These are phyloP conservation scores for Flabesymbios commensalis DNA, from an alignment of 2,888 invertebrate genomes.

Conservation along the genomic window DNA sequence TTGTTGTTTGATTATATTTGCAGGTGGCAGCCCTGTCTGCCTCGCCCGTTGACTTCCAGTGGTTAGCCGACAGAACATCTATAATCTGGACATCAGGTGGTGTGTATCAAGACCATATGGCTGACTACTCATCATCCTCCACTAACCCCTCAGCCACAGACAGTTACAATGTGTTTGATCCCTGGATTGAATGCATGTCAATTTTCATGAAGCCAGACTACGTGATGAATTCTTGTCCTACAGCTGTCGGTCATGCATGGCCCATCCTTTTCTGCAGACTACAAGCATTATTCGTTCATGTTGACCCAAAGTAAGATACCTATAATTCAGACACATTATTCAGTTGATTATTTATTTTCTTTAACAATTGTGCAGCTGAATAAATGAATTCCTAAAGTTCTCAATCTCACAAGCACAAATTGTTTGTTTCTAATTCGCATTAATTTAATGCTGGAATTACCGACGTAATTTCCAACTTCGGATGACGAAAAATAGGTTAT, in stretches of 20 bases:
- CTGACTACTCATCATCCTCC: slow-evolving; percentile 2
- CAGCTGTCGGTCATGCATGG: slow-evolving; percentile 90
- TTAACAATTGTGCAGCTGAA: background rate
- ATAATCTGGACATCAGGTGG: slow-evolving; percentile 72
- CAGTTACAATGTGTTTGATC: slow-evolving; percentile 36
- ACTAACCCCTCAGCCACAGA: slow-evolving; percentile 2
- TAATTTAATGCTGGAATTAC: too few relatives aligned
- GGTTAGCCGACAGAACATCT: slow-evolving; percentile 88
- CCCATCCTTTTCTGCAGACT: slow-evolving; percentile 85
- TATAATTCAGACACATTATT: background rate
- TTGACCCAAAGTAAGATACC: slow-evolving; percentile 72
- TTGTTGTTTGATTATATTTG: too few relatives aligned
- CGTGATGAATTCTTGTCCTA: slow-evolving; percentile 81
- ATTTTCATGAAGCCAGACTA: slow-evolving; percentile 85
- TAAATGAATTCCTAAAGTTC: too few relatives aligned
- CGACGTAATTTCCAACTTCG: too few relatives aligned
- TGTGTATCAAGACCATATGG: slow-evolving; percentile 6
- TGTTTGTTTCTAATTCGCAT: too few relatives aligned
- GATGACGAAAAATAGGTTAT: too few relatives aligned
- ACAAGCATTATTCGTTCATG: slow-evolving; percentile 81
- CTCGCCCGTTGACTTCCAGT: slow-evolving; percentile 74
- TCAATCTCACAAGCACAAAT: too few relatives aligned
- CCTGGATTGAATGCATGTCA: slow-evolving; percentile 72
- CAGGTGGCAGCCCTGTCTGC: slow-evolving; percentile 34
- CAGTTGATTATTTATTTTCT: background rate